Conservation (phyloP, 2,888 invertebrate genomes). For the Rhamnusium bicolor region DNA sequence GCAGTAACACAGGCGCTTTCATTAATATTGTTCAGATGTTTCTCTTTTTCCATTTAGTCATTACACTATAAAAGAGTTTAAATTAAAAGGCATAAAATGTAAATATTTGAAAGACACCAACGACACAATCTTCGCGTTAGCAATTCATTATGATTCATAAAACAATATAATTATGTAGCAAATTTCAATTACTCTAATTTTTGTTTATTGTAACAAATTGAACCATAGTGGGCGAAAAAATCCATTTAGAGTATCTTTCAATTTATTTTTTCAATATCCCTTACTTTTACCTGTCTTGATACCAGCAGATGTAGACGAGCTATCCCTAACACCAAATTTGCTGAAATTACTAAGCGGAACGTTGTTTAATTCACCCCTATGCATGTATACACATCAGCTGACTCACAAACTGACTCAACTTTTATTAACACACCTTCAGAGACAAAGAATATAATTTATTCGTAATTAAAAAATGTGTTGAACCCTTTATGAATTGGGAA, state of each 20-base stretch:
- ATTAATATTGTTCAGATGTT: too few species aligned
- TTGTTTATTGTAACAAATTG: too few species aligned
- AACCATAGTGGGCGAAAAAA: neutral
- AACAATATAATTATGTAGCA: too few species aligned
- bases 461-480: neutral
- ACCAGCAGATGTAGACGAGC: conserved; percentile 1
- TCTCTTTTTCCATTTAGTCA: too few species aligned
- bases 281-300: neutral
- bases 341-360: conserved; percentile 17
- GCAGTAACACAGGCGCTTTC: too few species aligned
- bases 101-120: too few species aligned
- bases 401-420: conserved; percentile 18
- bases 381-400: conserved; percentile 3
- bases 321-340: neutral
- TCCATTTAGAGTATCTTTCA: neutral
- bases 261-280: too few species aligned
- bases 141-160: too few species aligned
- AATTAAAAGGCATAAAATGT: too few species aligned
- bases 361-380: conserved; percentile 13
- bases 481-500: neutral
- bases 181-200: too few species aligned
- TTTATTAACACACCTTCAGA: neutral
- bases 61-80: too few species aligned
- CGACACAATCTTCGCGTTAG: too few species aligned
- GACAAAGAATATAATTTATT: neutral